Percentiles rank a stretch among this genome's conserved stretches.
phyloP scores from a whole-genome alignment of 2,888 invertebrate genomes.

The Rotaria socialis region DNA sequence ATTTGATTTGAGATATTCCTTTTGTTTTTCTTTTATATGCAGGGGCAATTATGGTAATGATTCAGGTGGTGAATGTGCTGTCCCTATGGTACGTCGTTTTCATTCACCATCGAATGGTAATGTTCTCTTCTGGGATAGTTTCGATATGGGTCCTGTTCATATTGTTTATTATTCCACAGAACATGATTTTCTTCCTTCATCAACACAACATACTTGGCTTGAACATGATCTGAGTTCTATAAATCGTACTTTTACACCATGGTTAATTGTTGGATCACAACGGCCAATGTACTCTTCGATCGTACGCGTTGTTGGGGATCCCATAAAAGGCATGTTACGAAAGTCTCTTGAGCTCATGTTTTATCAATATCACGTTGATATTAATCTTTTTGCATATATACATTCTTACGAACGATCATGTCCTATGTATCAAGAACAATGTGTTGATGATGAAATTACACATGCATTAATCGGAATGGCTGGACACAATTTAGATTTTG shows the following conservation, averaged over 20 bases:
- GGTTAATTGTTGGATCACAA: constrained; percentile 60
- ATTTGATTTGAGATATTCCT: not conserved
- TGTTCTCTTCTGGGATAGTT: constrained; percentile 61
- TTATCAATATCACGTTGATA: constrained; percentile 47
- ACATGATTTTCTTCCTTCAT: constrained; percentile 72
- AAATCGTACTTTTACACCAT: not conserved
- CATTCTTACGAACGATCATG: constrained; percentile 48
- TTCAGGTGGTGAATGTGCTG: constrained; percentile 21
- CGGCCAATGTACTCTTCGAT: constrained; percentile 61
- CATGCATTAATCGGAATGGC: constrained; percentile 16
- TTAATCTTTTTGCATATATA: constrained; percentile 47
- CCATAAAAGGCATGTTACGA: constrained; percentile 47
- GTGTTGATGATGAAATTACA: not conserved
- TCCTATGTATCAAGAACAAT: constrained; percentile 44
- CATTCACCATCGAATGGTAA: not conserved
- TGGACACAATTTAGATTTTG: constrained; percentile 8
- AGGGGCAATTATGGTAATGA: constrained; percentile 22
- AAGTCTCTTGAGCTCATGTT: constrained; percentile 47
- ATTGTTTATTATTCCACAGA: constrained; percentile 83
- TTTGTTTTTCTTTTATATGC: not conserved
- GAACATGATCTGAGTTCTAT: constrained; percentile 68
- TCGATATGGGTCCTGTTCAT: constrained; percentile 70
- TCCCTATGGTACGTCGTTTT: constrained; percentile 13
- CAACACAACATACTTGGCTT: constrained; percentile 70
- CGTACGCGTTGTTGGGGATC: not conserved